Evolutionary conservation across 2,888 invertebrate genomes (phyloP), one percentile per base, ranked within the genome.

Genomic region (Ctena decussata): DNA sequence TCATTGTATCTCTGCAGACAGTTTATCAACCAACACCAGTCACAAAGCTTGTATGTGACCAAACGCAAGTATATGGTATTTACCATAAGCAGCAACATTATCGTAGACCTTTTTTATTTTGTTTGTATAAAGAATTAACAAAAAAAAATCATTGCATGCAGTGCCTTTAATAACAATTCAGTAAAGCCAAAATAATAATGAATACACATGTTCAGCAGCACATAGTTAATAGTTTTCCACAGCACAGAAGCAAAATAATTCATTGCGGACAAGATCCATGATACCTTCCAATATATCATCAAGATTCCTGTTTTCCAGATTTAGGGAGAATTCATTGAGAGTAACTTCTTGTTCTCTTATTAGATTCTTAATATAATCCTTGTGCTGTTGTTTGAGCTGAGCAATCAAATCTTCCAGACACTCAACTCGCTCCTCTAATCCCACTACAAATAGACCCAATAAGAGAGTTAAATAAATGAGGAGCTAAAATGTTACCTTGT

Each of bases 301-400:
- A 1, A 65, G 35, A 41, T 91, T 79, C 70, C 76, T 60, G 49
- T 80, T 57, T 27, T 74, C 78, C 71, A 84, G 71, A 44, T 65
- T 49, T 80, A 90, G 82, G 77, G 84, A 49, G 81, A 89, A 89
- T 73, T 84, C 82, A 74, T 89, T 84, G 49, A 88, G 65, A 27
- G 85, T 74, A 27, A 79, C 80, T 49, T 86, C 90, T 57, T 79
- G 86, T 71, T 88, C 86, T 27, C 74, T 39, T 73, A 86, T 85
- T 53, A 88, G 77, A 74, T 82, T 84, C 39, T 76, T 76, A 44
- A 89, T 78, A 69, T 89, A 86, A 35, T 84, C 89, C 37, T 90
- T 84, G 73, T 93, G 93, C 49, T 92, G 85, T 27, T 90, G 83
- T 39, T 89, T 90, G 44, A 94, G 85, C 27, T 91, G 82, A 11